Conservation (phyloP, 64 coral and sea anemone genomes). For the Montipora foliosa region DNA sequence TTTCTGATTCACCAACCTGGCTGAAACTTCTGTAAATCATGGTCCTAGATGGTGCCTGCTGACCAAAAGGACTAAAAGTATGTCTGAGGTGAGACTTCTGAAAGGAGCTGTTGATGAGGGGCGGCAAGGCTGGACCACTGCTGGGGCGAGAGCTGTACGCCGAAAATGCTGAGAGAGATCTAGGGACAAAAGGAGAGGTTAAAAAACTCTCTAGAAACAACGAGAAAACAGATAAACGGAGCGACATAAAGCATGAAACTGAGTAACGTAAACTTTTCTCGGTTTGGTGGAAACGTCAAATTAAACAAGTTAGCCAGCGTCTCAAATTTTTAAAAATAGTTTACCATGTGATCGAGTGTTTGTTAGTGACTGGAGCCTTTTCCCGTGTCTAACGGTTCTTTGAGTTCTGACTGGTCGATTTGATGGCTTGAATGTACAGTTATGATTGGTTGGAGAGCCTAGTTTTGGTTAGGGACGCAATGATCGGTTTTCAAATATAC, state of each 20-base stretch:
- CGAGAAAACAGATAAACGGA: not conserved
- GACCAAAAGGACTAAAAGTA: slow-evolving; percentile 67
- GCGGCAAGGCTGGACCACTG: slow-evolving; percentile 62
- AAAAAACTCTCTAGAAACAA: not conserved
- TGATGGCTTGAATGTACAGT: no score
- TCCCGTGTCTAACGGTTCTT: no score
- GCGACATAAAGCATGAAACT: not conserved
- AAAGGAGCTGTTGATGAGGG: slow-evolving; percentile 50
- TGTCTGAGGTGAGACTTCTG: slow-evolving; percentile 47
- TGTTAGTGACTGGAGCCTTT: no score
- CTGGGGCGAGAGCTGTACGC: slow-evolving; percentile 78
- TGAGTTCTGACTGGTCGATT: no score
- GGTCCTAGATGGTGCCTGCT: slow-evolving; percentile 19
- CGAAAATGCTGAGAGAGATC: slow-evolving; percentile 78
- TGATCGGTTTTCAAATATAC: no score
- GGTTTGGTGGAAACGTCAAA: not conserved
- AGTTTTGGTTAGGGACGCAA: no score
- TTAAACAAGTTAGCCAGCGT: not conserved
- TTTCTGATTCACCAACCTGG: slow-evolving; percentile 6
- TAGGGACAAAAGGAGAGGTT: not conserved
- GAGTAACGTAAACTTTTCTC: not conserved
- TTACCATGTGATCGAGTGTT: no score
- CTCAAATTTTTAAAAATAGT: not conserved
- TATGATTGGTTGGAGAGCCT: no score
- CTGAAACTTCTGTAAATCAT: slow-evolving; percentile 28